phyloP scores from a whole-genome alignment of 2,888 invertebrate species.

The Mythimna ferrago region DNA sequence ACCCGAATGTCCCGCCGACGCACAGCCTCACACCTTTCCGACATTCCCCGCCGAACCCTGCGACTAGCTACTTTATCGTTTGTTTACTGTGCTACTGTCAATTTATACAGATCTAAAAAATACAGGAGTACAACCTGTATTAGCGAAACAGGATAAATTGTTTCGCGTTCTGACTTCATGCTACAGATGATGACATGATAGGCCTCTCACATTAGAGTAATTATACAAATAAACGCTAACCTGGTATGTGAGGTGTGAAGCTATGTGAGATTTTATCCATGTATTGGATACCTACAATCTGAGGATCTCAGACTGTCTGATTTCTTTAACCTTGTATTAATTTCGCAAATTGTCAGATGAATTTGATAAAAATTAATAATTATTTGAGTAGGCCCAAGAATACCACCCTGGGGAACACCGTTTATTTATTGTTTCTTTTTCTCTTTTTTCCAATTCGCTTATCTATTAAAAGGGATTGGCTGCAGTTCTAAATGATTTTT shows the following conservation, averaged over 20 bases:
- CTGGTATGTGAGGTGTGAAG: not conserved
- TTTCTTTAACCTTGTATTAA: not conserved
- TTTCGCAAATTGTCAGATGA: not conserved
- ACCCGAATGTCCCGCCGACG: slow-evolving; percentile 81
- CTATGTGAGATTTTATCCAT: no score
- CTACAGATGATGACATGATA: not conserved
- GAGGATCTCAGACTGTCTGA: no score
- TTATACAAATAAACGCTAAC: slow-evolving; percentile 1
- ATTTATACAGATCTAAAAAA: slow-evolving; percentile 10
- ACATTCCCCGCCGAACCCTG: slow-evolving; percentile 63
- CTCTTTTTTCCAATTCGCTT: not conserved
- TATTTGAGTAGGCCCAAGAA: not conserved
- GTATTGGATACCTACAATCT: no score
- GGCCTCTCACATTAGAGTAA: not conserved
- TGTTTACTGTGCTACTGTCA: slow-evolving; percentile 42
- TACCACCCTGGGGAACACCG: slow-evolving; percentile 3
- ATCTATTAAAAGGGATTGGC: not conserved
- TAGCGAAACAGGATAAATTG: not conserved
- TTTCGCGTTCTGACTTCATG: not conserved
- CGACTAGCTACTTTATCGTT: slow-evolving; percentile 31
- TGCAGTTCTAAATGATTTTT: not conserved
- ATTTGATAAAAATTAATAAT: not conserved
- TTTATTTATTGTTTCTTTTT: no score
- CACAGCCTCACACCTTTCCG: slow-evolving; percentile 67
- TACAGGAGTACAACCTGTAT: not conserved